Conservation (phyloP, 2,888 invertebrate species). For the Torymus auratus region DNA sequence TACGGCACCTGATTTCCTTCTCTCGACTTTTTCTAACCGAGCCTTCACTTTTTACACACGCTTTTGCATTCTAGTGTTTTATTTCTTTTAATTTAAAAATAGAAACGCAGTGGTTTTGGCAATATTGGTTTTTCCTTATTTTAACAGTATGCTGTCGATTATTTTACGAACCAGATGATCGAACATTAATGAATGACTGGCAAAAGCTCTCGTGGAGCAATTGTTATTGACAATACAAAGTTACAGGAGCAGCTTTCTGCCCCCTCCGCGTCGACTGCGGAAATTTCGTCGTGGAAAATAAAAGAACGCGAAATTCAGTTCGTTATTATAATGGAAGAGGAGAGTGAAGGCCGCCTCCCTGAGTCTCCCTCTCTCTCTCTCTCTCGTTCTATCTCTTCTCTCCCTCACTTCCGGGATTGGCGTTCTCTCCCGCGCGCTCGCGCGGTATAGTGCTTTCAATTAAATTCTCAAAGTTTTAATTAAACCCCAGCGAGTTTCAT, state of each 20-base stretch:
- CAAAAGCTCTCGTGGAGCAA: conserved; percentile 5
- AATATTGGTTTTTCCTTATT: too few species aligned
- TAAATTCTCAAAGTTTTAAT: conserved; percentile 66
- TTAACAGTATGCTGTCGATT: too few species aligned
- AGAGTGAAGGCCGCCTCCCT: conserved; percentile 2
- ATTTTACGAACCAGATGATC: background rate
- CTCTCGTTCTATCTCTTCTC: conserved; percentile 17
- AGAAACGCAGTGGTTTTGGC: too few species aligned
- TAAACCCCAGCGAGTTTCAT: conserved; percentile 59
- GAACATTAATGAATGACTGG: conserved; percentile 28
- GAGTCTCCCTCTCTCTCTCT: conserved; percentile 16
- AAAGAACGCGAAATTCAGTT: conserved; percentile 31
- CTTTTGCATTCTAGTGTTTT: background rate
- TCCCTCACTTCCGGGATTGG: conserved; percentile 43
- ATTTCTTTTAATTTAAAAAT: background rate
- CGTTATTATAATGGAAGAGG: conserved; percentile 47
- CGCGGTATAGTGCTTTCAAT: conserved; percentile 63
- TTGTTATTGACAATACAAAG: conserved; percentile 36
- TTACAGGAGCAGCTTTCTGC: background rate
- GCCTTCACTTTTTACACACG: background rate
- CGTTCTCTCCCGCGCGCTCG: conserved; percentile 58
- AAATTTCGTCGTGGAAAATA: conserved; percentile 9
- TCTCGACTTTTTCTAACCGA: background rate
- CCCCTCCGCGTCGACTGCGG: background rate
- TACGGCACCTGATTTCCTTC: conserved; percentile 4